phyloP scores from a whole-genome alignment of 2,888 invertebrate species.

The Chrysomela aeneicollis region DNA sequence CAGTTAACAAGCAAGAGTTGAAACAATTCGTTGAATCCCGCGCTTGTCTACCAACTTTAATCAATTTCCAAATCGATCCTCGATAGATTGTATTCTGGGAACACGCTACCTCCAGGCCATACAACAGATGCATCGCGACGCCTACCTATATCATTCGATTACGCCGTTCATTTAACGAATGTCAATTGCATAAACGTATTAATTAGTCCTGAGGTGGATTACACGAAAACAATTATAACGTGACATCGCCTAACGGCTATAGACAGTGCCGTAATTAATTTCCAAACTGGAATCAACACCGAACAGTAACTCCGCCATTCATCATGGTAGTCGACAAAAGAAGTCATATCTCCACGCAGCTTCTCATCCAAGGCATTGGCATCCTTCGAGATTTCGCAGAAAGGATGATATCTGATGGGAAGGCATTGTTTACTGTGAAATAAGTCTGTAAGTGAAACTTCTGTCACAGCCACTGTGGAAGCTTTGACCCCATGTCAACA shows the following conservation, averaged over 20 bases:
- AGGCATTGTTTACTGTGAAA: no score
- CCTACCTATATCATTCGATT: background rate
- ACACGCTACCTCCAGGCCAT: background rate
- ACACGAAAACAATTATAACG: constrained; percentile 16
- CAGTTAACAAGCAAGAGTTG: no score
- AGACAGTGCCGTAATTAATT: constrained; percentile 3
- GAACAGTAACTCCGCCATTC: background rate
- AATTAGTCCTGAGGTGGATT: constrained; percentile 21
- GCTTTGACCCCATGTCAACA: no score
- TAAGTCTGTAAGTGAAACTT: no score
- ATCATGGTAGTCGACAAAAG: background rate
- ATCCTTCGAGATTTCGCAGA: background rate
- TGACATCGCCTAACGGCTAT: background rate
- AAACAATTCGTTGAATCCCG: no score
- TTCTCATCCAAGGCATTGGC: background rate
- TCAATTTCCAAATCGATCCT: no score
- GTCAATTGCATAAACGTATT: constrained; percentile 18
- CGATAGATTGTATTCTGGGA: no score
- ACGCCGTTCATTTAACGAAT: constrained; percentile 12
- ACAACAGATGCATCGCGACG: no score
- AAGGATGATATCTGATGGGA: no score
- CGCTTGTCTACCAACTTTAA: no score
- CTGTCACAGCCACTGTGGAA: no score
- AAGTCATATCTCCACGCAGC: background rate
- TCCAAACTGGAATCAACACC: background rate